A percentile compares a stretch with the other conserved stretches of the same genome.
Conservation (phyloP, 2,888 invertebrate species). For the Salticus scenicus region DNA sequence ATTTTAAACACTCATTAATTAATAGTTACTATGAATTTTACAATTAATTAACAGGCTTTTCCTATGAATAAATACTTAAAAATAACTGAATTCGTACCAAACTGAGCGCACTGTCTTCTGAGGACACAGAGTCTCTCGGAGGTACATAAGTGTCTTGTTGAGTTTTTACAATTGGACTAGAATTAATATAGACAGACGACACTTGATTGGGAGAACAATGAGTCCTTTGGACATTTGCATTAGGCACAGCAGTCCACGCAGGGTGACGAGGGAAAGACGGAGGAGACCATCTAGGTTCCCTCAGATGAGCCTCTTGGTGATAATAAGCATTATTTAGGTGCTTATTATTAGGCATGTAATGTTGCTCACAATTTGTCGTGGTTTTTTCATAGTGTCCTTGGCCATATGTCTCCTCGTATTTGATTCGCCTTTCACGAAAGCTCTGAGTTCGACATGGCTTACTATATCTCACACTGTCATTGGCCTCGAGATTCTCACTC, state of each 20-base stretch:
- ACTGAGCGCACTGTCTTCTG: slow-evolving; percentile 68
- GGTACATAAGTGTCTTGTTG: slow-evolving; percentile 59
- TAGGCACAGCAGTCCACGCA: slow-evolving; percentile 65
- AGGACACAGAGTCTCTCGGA: slow-evolving; percentile 67
- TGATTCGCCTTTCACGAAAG: slow-evolving; percentile 58
- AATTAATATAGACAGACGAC: slow-evolving; percentile 51
- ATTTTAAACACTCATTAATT: too few relatives aligned
- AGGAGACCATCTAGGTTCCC: slow-evolving; percentile 24
- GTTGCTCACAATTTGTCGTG: slow-evolving; percentile 36
- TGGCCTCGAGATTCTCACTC: slow-evolving; percentile 69
- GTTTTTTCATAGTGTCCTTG: slow-evolving; percentile 28
- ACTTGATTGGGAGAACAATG: slow-evolving; percentile 51
- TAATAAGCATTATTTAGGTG: slow-evolving; percentile 62
- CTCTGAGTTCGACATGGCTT: slow-evolving; percentile 65
- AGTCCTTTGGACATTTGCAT: slow-evolving; percentile 61
- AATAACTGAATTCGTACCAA: slow-evolving; percentile 32
- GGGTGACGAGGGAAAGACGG: slow-evolving; percentile 65
- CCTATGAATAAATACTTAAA: too few relatives aligned
- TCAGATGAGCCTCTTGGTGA: slow-evolving; percentile 52
- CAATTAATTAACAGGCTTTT: too few relatives aligned
- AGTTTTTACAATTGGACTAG: slow-evolving; percentile 66
- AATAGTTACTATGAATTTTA: too few relatives aligned
- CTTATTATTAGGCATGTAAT: slow-evolving; percentile 28
- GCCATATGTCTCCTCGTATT: slow-evolving; percentile 43
- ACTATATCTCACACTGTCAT: slow-evolving; percentile 50